phyloP scores from a whole-genome alignment of 1,140 invertebrate genomes.

The Onthophagus taurus region DNA sequence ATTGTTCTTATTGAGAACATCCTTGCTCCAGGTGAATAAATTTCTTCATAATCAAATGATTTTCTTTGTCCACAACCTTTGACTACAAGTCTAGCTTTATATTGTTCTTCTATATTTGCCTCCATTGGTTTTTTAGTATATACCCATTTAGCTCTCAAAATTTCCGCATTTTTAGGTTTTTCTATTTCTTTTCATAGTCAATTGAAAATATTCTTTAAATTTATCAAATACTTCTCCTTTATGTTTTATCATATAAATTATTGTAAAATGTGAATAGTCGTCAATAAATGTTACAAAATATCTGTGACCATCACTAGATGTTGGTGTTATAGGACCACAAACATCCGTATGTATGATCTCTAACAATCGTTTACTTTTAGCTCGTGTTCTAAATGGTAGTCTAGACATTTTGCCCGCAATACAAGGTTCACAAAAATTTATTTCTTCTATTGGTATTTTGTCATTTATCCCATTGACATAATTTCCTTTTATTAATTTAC shows the following conservation, averaged over 20 bases:
- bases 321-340: constrained; percentile 32
- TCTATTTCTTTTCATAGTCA: no score
- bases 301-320: constrained; percentile 24
- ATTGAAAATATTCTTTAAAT: constrained; percentile 27
- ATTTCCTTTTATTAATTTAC: constrained; percentile 4
- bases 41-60: constrained; percentile 36
- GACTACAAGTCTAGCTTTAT: constrained; percentile 38
- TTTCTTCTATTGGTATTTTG: background rate
- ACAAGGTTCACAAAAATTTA: constrained; percentile 7
- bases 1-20: constrained; percentile 34
- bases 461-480: background rate
- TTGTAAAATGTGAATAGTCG: constrained; percentile 34
- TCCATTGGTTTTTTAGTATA: background rate
- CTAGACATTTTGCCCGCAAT: constrained; percentile 2
- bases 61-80: constrained; percentile 35
- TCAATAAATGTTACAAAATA: constrained; percentile 38
- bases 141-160: no score
- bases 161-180: no score
- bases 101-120: constrained; percentile 9
- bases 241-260: constrained; percentile 30
- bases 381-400: constrained; percentile 5
- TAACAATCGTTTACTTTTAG: constrained; percentile 16
- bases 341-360: constrained; percentile 35
- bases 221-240: constrained; percentile 27
- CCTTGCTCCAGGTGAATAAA: constrained; percentile 33